phyloP scores from a whole-genome alignment of 2,113 vertebrate genomes.

The Psophia crepitans region DNA sequence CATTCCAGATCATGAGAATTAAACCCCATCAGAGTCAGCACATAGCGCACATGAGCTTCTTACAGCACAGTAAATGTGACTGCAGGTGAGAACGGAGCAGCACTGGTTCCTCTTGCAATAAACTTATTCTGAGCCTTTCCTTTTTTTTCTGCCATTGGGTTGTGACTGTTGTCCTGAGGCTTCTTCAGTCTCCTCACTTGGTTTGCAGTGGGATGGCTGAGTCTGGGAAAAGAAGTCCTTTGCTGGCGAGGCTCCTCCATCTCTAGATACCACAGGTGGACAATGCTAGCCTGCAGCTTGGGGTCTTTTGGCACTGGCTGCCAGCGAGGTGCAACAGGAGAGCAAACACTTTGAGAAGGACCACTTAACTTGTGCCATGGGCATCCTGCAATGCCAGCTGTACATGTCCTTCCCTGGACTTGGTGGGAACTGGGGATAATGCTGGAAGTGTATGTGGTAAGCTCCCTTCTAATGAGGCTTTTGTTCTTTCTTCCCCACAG shows the following conservation, averaged over 20 bases:
- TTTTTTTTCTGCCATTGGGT: slow-evolving; percentile 17
- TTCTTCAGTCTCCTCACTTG: not conserved
- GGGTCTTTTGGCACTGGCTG: not conserved
- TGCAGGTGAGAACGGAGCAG: slow-evolving; percentile 88
- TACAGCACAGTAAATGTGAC: slow-evolving; percentile 94
- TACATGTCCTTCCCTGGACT: not conserved
- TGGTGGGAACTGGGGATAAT: not conserved
- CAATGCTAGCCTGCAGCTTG: not conserved
- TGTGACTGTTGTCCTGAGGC: not conserved
- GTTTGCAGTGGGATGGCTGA: not conserved
- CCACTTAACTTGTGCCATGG: not conserved
- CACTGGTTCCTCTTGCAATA: slow-evolving; percentile 18
- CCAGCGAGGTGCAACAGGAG: not conserved
- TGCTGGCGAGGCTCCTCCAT: not conserved
- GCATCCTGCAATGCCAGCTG: not conserved
- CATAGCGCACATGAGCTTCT: slow-evolving; percentile 91
- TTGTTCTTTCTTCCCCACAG: slow-evolving; percentile 76
- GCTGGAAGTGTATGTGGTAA: not conserved
- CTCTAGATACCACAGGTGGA: not conserved
- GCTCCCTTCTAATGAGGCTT: slow-evolving; percentile 36
- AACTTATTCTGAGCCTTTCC: not conserved
- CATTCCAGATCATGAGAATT: slow-evolving; percentile 90
- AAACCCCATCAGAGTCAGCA: slow-evolving; percentile 85
- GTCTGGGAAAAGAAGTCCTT: not conserved
- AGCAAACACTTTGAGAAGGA: not conserved